These are phyloP conservation scores for Riparia riparia DNA, from an alignment of 2,113 vertebrate genomes.

Conservation along the genomic window DNA sequence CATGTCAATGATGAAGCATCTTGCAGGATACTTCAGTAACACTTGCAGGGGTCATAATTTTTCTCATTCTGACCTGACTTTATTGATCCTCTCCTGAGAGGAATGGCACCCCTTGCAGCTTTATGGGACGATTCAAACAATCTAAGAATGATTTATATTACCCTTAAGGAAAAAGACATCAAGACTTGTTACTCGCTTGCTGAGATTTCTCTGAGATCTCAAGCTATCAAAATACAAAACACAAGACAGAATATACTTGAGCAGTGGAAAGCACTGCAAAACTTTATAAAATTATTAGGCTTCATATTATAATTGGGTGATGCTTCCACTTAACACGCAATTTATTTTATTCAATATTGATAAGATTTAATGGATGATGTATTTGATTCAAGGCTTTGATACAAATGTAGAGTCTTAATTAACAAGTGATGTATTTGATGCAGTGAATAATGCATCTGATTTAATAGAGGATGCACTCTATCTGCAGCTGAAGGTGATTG, in stretches of 20 bases:
- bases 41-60: not conserved
- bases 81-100: conserved; percentile 29
- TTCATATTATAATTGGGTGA: conserved; percentile 53
- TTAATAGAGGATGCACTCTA: conserved; percentile 66
- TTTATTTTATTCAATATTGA: conserved; percentile 74
- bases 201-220: not conserved
- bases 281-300: conserved; percentile 14
- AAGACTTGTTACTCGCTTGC: not conserved
- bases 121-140: conserved; percentile 13
- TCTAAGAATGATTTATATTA: conserved; percentile 21
- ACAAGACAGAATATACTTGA: not conserved
- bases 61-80: conserved; percentile 23
- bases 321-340: conserved; percentile 57
- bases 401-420: conserved; percentile 71
- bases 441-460: conserved; percentile 70
- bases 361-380: conserved; percentile 62
- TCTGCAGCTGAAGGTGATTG: conserved; percentile 69
- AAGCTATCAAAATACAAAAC: conserved; percentile 12
- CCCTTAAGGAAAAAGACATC: conserved; percentile 31
- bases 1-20: not conserved
- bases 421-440: conserved; percentile 66
- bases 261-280: conserved; percentile 8
- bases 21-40: not conserved
- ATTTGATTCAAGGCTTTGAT: conserved; percentile 55
- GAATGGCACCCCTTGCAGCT: not conserved